phyloP scores from a whole-genome alignment of 1,140 invertebrate species.

The Grapholita molesta region DNA sequence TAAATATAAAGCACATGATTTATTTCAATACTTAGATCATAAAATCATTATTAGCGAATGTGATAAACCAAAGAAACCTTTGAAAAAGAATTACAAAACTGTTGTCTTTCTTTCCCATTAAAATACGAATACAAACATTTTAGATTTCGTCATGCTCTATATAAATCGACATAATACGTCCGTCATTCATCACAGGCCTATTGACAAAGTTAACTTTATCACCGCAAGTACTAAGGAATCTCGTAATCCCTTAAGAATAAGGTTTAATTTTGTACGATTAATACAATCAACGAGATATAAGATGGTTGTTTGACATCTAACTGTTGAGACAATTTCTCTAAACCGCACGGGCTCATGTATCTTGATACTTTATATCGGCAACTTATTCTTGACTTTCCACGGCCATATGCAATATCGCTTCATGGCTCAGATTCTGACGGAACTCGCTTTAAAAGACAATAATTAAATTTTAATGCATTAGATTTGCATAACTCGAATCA shows the following conservation, averaged over 20 bases:
- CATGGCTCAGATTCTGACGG: neutral
- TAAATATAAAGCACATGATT: no score
- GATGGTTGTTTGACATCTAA: neutral
- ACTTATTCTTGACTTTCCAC: constrained; percentile 10
- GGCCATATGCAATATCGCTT: neutral
- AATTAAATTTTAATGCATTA: neutral
- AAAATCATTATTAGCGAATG: no score
- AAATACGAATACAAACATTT: no score
- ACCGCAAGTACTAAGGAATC: neutral
- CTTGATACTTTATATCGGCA: neutral
- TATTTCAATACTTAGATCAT: no score
- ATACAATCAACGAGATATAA: neutral
- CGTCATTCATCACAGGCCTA: neutral
- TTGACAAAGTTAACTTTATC: neutral
- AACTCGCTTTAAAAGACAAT: neutral
- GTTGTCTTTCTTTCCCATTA: no score
- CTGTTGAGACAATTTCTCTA: neutral
- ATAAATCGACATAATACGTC: neutral
- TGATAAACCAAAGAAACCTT: no score
- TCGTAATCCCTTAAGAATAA: neutral
- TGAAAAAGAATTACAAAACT: no score
- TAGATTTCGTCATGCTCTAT: neutral
- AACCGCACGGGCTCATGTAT: neutral
- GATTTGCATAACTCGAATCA: neutral
- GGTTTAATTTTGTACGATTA: neutral